Evolutionary conservation across 2,888 invertebrate genomes (phyloP).

Genomic region (Alsophila aescularia): DNA sequence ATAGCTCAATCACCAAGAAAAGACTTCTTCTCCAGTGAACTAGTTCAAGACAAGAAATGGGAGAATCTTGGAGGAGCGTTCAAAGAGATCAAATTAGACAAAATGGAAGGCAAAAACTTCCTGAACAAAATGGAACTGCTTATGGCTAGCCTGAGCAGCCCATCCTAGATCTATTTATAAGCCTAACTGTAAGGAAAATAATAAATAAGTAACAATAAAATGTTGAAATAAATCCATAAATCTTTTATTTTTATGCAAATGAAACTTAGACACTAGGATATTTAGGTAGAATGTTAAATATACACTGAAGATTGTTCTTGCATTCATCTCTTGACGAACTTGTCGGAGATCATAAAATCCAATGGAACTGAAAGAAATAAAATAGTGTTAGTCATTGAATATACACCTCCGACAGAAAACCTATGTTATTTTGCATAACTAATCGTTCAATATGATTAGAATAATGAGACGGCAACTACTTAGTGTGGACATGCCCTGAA

Average conservation of each 20-base stretch:
- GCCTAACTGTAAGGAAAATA: constrained; percentile 46
- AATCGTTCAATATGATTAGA: no score
- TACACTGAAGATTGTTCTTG: constrained; percentile 83
- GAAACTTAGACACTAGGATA: constrained; percentile 76
- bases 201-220: constrained; percentile 40
- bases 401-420: no score
- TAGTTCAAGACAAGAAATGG: constrained; percentile 96
- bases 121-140: constrained; percentile 97
- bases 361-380: constrained; percentile 69
- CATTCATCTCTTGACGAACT: constrained; percentile 64
- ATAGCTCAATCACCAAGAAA: constrained; percentile 95
- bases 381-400: constrained; percentile 17
- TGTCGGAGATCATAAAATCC: constrained; percentile 62
- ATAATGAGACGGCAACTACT: no score
- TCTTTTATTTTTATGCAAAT: constrained; percentile 64
- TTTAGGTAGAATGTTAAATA: constrained; percentile 82
- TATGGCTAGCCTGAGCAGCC: constrained; percentile 94
- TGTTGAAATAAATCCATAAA: constrained; percentile 34
- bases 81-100: constrained; percentile 94
- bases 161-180: constrained; percentile 66
- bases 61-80: constrained; percentile 97
- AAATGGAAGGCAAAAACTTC: constrained; percentile 98
- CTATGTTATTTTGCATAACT: no score
- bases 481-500: no score
- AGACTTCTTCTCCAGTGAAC: constrained; percentile 93